These are phyloP conservation scores for Emesis castigata DNA, from an alignment of 2,888 invertebrate species.

Conservation along the genomic window DNA sequence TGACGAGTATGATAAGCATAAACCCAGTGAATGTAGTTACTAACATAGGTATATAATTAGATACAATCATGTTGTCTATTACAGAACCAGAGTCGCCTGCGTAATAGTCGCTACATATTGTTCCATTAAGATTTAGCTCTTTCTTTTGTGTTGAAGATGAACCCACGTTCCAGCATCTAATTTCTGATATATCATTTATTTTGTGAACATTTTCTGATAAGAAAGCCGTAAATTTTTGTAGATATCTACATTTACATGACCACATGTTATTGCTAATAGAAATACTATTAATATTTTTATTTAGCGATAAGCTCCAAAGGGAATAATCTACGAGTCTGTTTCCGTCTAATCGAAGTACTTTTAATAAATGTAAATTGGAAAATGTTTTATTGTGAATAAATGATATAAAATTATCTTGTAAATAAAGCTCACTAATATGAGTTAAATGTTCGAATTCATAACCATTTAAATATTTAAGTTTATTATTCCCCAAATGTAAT, in stretches of 20 bases:
- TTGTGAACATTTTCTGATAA: conserved; percentile 94
- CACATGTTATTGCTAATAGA: conserved; percentile 96
- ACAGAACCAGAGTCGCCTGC: conserved; percentile 92
- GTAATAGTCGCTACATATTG: conserved; percentile 96
- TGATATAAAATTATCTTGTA: conserved; percentile 95
- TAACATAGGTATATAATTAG: conserved; percentile 95
- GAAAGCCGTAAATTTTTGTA: conserved; percentile 95
- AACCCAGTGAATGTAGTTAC: conserved; percentile 94
- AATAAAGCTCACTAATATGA: conserved; percentile 94
- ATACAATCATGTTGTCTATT: conserved; percentile 94
- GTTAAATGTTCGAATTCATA: conserved; percentile 95
- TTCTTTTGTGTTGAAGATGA: conserved; percentile 92
- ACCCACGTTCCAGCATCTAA: conserved; percentile 94
- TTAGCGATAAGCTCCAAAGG: conserved; percentile 92
- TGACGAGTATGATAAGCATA: conserved; percentile 93
- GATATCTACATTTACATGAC: conserved; percentile 97
- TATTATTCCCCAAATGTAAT: conserved; percentile 96
- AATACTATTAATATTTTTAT: conserved; percentile 91
- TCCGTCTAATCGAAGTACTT: conserved; percentile 94
- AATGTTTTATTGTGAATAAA: conserved; percentile 95
- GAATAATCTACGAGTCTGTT: conserved; percentile 94
- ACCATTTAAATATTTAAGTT: conserved; percentile 93
- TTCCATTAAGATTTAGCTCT: conserved; percentile 95
- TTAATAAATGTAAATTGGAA: conserved; percentile 92
- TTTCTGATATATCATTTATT: conserved; percentile 93